Percentiles rank a stretch among this genome's conserved stretches.
Conservation (phyloP, 1,140 invertebrate genomes). For the Drosophila takahashii region DNA sequence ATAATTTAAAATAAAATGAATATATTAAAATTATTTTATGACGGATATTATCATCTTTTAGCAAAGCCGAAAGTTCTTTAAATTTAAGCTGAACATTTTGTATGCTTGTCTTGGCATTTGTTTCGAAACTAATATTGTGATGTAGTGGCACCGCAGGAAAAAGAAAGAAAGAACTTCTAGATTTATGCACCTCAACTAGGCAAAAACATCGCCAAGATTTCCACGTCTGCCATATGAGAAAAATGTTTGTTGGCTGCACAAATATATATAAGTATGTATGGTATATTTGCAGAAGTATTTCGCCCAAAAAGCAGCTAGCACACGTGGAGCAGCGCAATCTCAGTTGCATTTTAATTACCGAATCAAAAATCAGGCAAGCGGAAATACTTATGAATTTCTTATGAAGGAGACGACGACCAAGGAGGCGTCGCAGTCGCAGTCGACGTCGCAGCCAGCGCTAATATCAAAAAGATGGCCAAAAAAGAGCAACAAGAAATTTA, state of each 20-base stretch:
- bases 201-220: neutral
- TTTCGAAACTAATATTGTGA: neutral
- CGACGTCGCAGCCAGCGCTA: slow-evolving; percentile 1
- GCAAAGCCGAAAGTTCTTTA: too few species aligned
- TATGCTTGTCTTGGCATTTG: neutral
- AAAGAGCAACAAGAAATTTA: slow-evolving; percentile 27
- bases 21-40: too few species aligned
- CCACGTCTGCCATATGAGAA: slow-evolving; percentile 36
- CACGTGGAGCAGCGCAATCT: slow-evolving; percentile 54
- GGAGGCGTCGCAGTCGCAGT: slow-evolving; percentile 36
- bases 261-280: slow-evolving; percentile 20
- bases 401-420: slow-evolving; percentile 57
- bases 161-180: neutral
- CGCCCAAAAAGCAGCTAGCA: too few species aligned
- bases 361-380: slow-evolving; percentile 80
- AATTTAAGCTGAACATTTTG: neutral
- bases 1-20: too few species aligned
- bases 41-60: too few species aligned
- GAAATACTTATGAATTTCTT: slow-evolving; percentile 83
- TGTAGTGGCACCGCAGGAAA: neutral
- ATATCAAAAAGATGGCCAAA: slow-evolving; percentile 35
- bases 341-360: slow-evolving; percentile 82
- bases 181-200: neutral
- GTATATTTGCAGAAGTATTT: neutral
- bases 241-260: slow-evolving; percentile 37